These are phyloP conservation scores for Rhabdornis inornatus DNA, from an alignment of 2,113 vertebrate genomes.

Conservation along the genomic window DNA sequence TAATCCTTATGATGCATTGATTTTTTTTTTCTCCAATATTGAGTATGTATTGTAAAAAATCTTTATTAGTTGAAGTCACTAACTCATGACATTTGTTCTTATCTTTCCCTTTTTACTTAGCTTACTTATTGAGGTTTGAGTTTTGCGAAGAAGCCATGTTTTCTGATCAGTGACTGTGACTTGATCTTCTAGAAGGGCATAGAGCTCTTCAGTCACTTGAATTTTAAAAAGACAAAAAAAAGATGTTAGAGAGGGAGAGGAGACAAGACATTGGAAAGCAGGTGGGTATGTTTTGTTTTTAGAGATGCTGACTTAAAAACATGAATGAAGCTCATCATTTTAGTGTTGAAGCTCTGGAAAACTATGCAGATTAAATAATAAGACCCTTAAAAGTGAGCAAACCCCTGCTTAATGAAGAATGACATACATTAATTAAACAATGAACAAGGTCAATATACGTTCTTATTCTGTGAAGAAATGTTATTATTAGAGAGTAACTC, in stretches of 20 bases:
- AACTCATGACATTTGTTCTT: not conserved
- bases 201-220: not conserved
- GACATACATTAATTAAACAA: not conserved
- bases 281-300: not conserved
- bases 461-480: not conserved
- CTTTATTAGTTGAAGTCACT: not conserved
- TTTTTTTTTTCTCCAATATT: not conserved
- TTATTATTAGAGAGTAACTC: not conserved
- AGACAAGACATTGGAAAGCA: not conserved
- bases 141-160: not conserved
- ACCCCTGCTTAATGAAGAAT: not conserved
- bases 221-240: not conserved
- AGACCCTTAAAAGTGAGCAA: not conserved
- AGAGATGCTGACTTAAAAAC: not conserved
- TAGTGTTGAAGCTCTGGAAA: not conserved
- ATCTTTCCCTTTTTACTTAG: not conserved
- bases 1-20: not conserved
- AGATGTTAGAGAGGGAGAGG: rapidly evolving
- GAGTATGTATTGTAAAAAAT: not conserved
- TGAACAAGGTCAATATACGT: not conserved
- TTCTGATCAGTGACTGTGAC: not conserved
- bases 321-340: not conserved
- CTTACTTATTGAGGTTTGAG: not conserved
- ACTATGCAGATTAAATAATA: not conserved
- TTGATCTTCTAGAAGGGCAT: not conserved